Conservation (phyloP, 2,888 invertebrate species). For the Punctoribates punctum region DNA sequence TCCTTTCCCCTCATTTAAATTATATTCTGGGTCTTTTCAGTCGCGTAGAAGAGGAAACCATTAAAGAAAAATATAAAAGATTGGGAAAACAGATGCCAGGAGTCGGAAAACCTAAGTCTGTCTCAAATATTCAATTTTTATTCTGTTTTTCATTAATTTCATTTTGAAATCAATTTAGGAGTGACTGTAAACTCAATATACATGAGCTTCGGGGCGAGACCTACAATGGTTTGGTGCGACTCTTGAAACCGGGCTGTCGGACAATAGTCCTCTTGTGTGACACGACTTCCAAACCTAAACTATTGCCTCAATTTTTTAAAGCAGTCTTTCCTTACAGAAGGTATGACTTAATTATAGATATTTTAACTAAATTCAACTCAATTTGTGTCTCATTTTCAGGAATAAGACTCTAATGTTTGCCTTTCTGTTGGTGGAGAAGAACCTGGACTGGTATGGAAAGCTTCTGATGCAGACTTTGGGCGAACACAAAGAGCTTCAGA, state of each 20-base stretch:
- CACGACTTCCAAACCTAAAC: constrained; percentile 74
- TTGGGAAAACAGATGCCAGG: constrained; percentile 53
- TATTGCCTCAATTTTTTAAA: constrained; percentile 86
- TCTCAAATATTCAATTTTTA: neutral
- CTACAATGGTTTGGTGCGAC: constrained; percentile 85
- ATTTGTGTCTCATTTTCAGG: constrained; percentile 58
- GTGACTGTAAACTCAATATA: constrained; percentile 60
- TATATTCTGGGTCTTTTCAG: constrained; percentile 51
- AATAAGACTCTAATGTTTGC: constrained; percentile 95
- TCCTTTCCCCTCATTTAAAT: too few species aligned
- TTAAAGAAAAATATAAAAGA: constrained; percentile 50
- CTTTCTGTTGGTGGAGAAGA: constrained; percentile 85
- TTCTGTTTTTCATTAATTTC: neutral
- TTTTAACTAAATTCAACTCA: neutral
- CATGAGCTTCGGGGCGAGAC: constrained; percentile 92
- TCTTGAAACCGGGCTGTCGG: constrained; percentile 90
- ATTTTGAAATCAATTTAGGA: constrained; percentile 33
- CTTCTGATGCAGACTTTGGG: constrained; percentile 80
- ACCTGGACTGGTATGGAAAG: constrained; percentile 87
- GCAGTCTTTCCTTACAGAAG: constrained; percentile 93
- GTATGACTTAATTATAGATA: constrained; percentile 59
- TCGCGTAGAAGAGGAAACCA: constrained; percentile 61
- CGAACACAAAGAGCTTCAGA: constrained; percentile 73
- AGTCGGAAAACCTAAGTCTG: constrained; percentile 44
- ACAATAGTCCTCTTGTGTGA: constrained; percentile 88